Percentiles rank a stretch among this genome's conserved stretches.
Evolutionary conservation across 2,888 invertebrate genomes (phyloP).

Genomic region (Erebia palarica): DNA sequence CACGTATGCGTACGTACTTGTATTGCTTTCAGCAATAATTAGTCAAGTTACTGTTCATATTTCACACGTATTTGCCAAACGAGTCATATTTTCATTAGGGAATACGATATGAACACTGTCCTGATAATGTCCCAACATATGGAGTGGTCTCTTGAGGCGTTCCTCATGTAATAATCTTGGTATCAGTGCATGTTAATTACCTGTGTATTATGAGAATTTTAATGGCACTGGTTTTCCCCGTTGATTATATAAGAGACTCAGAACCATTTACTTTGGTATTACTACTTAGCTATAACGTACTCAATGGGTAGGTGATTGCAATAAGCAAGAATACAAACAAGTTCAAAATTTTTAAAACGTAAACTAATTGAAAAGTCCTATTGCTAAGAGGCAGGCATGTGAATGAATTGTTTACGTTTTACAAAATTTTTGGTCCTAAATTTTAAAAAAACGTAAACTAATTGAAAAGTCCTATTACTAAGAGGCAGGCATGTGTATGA

Average conservation of each 20-base stretch:
- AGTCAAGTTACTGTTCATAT: slow-evolving; percentile 14
- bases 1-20: not conserved
- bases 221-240: slow-evolving; percentile 11
- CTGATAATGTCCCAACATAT: slow-evolving; percentile 29
- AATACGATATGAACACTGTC: slow-evolving; percentile 29
- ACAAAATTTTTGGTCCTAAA: no score
- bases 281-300: no score
- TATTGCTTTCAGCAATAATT: slow-evolving; percentile 13
- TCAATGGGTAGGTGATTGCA: no score
- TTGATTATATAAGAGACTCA: not conserved
- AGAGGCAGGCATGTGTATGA: no score
- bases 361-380: no score
- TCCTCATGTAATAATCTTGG: slow-evolving; percentile 22
- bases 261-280: no score
- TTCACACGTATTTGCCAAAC: slow-evolving; percentile 25
- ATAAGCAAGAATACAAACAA: no score
- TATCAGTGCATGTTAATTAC: slow-evolving; percentile 26
- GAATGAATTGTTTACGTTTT: no score
- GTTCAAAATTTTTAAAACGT: no score
- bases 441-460: no score
- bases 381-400: no score
- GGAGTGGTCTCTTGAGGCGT: slow-evolving; percentile 32
- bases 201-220: slow-evolving; percentile 11
- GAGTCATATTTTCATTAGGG: slow-evolving; percentile 31
- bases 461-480: no score